Evolutionary conservation across 2,113 vertebrate genomes (phyloP).

Genomic region (Gambusia affinis): DNA sequence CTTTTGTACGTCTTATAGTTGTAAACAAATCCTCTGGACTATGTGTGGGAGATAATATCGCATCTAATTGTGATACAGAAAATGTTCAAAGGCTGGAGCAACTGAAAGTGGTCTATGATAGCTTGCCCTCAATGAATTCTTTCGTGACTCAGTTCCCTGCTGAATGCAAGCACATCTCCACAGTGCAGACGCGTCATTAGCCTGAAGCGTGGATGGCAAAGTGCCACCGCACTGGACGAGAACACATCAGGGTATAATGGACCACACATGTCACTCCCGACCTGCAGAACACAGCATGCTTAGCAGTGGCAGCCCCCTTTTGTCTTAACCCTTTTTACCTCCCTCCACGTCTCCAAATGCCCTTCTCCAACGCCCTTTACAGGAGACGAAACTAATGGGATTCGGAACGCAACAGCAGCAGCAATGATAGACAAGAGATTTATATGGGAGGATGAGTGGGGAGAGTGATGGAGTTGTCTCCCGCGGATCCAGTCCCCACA

Average conservation of each 20-base stretch:
- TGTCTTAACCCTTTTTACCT: conserved; percentile 1
- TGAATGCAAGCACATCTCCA: conserved; percentile 36
- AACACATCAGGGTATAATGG: conserved; percentile 40
- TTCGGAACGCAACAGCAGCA: conserved; percentile 57
- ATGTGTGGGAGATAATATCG: conserved; percentile 16
- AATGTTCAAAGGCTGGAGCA: conserved; percentile 15
- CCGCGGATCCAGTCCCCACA: conserved; percentile 68
- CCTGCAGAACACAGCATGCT: conserved; percentile 31
- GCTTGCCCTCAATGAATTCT: conserved; percentile 41
- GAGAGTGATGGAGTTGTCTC: conserved; percentile 75
- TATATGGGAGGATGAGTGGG: conserved; percentile 59
- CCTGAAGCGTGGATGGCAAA: conserved; percentile 17
- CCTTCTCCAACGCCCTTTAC: conserved; percentile 56
- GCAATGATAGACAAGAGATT: conserved; percentile 70
- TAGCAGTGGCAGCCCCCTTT: conserved; percentile 23
- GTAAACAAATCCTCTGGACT: conserved; percentile 39
- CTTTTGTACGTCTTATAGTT: conserved; percentile 14
- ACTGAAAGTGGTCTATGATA: conserved; percentile 31
- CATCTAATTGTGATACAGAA: conserved; percentile 35
- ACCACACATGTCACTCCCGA: conserved; percentile 63
- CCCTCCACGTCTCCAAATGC: conserved; percentile 26
- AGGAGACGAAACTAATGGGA: conserved; percentile 66
- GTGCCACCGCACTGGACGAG: conserved; percentile 17
- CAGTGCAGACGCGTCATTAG: conserved; percentile 47
- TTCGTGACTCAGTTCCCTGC: conserved; percentile 39